phyloP scores from a whole-genome alignment of 2,888 invertebrate species.

The Girardia tigrina region DNA sequence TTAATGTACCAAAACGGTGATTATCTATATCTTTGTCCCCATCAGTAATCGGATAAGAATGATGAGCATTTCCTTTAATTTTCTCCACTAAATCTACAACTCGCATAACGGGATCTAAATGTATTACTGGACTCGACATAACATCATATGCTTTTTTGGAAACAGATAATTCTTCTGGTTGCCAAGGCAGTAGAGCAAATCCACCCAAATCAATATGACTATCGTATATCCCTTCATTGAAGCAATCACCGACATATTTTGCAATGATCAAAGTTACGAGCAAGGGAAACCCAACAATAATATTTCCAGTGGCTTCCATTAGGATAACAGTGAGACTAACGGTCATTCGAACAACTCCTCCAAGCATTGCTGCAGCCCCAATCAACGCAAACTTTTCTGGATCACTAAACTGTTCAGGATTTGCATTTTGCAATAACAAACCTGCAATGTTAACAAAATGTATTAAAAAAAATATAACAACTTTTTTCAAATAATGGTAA shows the following conservation, averaged over 20 bases:
- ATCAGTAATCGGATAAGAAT: constrained; percentile 73
- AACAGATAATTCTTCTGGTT: constrained; percentile 62
- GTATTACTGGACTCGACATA: constrained; percentile 73
- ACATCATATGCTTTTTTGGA: constrained; percentile 52
- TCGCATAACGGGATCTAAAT: constrained; percentile 54
- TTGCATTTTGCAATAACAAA: background rate
- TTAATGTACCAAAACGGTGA: constrained; percentile 55
- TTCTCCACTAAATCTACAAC: constrained; percentile 76
- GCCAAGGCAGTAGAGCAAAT: constrained; percentile 58
- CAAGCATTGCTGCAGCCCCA: constrained; percentile 60
- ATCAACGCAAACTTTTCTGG: constrained; percentile 83
- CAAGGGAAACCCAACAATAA: constrained; percentile 83
- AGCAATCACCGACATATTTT: constrained; percentile 94
- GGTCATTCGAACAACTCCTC: constrained; percentile 90
- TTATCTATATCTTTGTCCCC: constrained; percentile 32
- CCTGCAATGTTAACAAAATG: background rate
- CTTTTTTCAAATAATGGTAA: too few relatives aligned
- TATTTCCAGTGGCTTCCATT: constrained; percentile 84
- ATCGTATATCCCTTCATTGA: constrained; percentile 94
- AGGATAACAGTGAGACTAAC: constrained; percentile 90
- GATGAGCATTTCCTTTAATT: constrained; percentile 70
- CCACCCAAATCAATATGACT: constrained; percentile 74
- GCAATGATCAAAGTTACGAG: constrained; percentile 86
- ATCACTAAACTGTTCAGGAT: background rate
- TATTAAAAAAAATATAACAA: background rate